Percentiles rank a stretch among this genome's conserved stretches.
Evolutionary conservation across 2,888 invertebrate species (phyloP).

Genomic region (Eupithecia vulgata): DNA sequence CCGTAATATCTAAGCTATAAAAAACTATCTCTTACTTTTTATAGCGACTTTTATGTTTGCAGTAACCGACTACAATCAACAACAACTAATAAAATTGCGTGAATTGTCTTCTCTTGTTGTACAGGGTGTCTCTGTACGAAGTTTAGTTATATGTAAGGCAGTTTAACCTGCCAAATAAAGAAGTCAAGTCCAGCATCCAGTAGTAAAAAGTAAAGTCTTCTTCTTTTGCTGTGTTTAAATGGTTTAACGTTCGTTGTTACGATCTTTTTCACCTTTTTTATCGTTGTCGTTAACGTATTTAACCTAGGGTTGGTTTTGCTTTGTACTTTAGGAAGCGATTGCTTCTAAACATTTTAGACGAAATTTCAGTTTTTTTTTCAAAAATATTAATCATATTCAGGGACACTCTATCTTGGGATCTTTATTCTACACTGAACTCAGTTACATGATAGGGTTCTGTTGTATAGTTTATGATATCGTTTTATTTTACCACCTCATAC

Average conservation of each 20-base stretch:
- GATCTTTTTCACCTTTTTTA: conserved; percentile 4
- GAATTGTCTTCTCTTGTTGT: conserved; percentile 22
- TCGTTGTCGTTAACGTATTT: conserved; percentile 1
- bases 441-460: neutral
- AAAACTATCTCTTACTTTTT: conserved; percentile 47
- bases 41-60: conserved; percentile 45
- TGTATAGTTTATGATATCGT: neutral
- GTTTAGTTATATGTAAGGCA: neutral
- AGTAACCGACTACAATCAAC: conserved; percentile 46
- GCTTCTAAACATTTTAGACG: neutral
- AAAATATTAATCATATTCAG: neutral
- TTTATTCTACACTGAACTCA: neutral
- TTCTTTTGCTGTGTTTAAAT: neutral
- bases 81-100: conserved; percentile 30
- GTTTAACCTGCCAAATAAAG: neutral
- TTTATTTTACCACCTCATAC: neutral
- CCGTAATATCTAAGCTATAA: conserved; percentile 43
- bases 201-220: no score
- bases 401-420: neutral
- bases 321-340: neutral
- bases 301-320: neutral
- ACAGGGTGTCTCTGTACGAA: neutral
- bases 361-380: neutral
- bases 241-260: conserved; percentile 1
- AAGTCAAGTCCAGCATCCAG: neutral